phyloP scores from a whole-genome alignment of 2,113 vertebrate species.

The Protobothrops flavoviridis region DNA sequence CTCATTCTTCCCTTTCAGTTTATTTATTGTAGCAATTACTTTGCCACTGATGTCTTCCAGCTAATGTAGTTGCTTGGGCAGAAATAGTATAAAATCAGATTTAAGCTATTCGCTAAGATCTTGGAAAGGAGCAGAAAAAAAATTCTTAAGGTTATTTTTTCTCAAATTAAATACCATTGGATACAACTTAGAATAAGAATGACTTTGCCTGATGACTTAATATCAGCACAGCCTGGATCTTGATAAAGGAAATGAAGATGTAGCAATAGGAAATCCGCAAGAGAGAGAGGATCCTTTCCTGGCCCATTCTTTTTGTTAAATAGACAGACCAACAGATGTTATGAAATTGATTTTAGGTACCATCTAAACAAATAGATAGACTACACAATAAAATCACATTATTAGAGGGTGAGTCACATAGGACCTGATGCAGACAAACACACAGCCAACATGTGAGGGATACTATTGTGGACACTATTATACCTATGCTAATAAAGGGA shows the following conservation, averaged over 20 bases:
- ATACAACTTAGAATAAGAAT: background rate
- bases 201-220: background rate
- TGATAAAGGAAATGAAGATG: background rate
- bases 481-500: too few species aligned
- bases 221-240: background rate
- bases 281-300: background rate
- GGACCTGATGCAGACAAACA: too few species aligned
- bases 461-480: too few species aligned
- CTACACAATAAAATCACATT: too few species aligned
- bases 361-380: too few species aligned
- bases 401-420: too few species aligned
- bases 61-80: background rate
- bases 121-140: too few species aligned
- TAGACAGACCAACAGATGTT: background rate
- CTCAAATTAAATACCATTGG: background rate
- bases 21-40: background rate
- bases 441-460: too few species aligned
- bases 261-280: background rate
- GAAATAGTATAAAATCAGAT: background rate
- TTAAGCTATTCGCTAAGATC: background rate
- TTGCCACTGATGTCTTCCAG: background rate
- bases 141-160: background rate
- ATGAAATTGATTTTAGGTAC: background rate
- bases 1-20: background rate
- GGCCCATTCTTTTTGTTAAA: background rate